These are phyloP conservation scores for Acrocephalus kingi DNA, from an alignment of 2,113 vertebrate genomes.

Conservation along the genomic window DNA sequence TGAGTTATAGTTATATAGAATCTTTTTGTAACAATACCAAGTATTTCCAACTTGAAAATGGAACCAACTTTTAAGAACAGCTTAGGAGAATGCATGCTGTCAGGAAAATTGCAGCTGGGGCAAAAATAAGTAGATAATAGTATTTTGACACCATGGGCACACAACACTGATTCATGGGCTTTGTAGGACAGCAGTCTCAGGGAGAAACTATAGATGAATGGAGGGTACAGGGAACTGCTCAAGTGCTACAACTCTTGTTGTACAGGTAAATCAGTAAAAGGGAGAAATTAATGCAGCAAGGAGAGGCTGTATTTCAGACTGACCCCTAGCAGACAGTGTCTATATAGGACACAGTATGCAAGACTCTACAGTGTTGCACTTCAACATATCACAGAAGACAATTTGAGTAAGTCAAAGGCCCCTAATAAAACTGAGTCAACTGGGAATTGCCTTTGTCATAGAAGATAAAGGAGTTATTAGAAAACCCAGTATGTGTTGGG, in stretches of 20 bases:
- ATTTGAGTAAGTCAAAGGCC: background rate
- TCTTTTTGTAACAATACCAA: background rate
- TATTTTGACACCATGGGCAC: background rate
- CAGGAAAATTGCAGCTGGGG: background rate
- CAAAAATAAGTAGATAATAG: background rate
- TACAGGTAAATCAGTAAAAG: background rate
- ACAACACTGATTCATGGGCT: background rate
- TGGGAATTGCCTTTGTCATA: background rate
- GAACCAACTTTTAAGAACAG: background rate
- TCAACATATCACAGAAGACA: background rate
- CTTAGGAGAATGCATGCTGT: background rate
- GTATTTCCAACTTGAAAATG: background rate
- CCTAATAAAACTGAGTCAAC: background rate
- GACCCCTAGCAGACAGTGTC: background rate
- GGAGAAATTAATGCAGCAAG: background rate
- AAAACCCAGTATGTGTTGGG: background rate
- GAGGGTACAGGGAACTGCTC: background rate
- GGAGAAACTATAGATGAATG: background rate
- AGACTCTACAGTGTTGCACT: background rate
- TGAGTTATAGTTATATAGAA: background rate
- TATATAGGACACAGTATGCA: background rate
- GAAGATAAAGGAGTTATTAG: background rate
- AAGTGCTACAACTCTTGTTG: background rate
- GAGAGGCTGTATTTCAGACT: background rate
- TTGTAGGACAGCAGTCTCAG: background rate